Percentiles rank a stretch among this genome's conserved stretches.
phyloP scores from a whole-genome alignment of 2,888 invertebrate species.

The Ditylenchus weischeri region DNA sequence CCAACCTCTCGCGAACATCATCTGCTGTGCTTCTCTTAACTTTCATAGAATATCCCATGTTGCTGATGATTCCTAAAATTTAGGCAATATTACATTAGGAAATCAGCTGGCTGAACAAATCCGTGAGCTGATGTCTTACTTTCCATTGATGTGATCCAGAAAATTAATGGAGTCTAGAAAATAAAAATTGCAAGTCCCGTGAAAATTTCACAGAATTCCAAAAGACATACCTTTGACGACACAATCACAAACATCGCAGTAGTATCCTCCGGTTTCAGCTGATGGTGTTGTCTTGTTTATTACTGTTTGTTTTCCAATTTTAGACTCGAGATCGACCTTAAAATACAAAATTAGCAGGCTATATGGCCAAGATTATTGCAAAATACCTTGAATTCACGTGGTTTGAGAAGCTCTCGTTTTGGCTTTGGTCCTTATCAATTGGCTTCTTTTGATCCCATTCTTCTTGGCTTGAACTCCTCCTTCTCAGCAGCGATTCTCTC shows the following conservation, averaged over 20 bases:
- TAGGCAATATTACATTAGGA: no score
- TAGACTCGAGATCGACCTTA: slow-evolving; percentile 86
- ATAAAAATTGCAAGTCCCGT: no score
- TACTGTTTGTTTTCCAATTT: slow-evolving; percentile 93
- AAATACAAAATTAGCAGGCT: slow-evolving; percentile 19
- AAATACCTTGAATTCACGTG: slow-evolving; percentile 82
- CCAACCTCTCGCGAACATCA: slow-evolving; percentile 87
- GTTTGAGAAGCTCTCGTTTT: slow-evolving; percentile 81
- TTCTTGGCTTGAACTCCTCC: slow-evolving; percentile 31
- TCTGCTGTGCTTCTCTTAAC: slow-evolving; percentile 89
- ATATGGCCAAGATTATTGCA: neutral
- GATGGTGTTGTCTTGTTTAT: slow-evolving; percentile 97
- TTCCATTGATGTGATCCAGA: slow-evolving; percentile 98
- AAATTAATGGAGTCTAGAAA: slow-evolving; percentile 75
- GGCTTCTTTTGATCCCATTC: slow-evolving; percentile 74
- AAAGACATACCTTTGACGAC: slow-evolving; percentile 73
- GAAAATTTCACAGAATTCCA: no score
- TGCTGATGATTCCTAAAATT: slow-evolving; percentile 70
- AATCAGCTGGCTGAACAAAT: no score
- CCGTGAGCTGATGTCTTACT: no score
- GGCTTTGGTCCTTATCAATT: slow-evolving; percentile 71
- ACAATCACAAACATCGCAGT: slow-evolving; percentile 99
- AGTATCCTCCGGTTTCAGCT: slow-evolving; percentile 95
- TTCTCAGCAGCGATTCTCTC: slow-evolving; percentile 34
- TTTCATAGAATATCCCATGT: slow-evolving; percentile 74